A percentile compares a stretch with the other conserved stretches of the same genome.
Evolutionary conservation across 2,113 vertebrate genomes (phyloP).

Genomic region (Macquaria australasica): DNA sequence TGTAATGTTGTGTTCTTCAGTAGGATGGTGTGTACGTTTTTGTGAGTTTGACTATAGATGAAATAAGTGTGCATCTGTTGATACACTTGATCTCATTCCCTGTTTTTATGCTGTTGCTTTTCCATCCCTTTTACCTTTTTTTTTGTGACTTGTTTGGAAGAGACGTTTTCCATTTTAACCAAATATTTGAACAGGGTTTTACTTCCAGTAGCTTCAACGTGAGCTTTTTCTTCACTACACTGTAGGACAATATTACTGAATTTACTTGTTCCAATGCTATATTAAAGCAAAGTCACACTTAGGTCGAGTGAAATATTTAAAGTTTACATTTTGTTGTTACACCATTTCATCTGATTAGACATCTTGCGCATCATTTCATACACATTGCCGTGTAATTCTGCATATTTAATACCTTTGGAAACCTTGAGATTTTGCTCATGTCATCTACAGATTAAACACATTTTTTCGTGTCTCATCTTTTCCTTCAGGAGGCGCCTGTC

Average conservation of each 20-base stretch:
- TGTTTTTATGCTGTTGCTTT: no score
- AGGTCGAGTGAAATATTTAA: not conserved
- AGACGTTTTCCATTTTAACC: not conserved
- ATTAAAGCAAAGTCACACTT: not conserved
- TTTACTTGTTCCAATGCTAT: not conserved
- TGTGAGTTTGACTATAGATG: not conserved
- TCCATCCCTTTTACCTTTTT: not conserved
- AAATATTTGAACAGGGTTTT: not conserved
- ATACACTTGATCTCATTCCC: not conserved
- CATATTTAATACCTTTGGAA: not conserved
- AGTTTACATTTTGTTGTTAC: not conserved
- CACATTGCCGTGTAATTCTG: not conserved
- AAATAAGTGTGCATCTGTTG: not conserved
- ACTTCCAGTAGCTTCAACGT: not conserved
- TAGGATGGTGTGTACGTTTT: not conserved
- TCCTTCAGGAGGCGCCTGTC: constrained; percentile 89
- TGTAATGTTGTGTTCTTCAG: constrained; percentile 2
- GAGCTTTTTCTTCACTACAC: no score
- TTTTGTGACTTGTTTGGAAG: not conserved
- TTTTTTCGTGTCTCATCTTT: not conserved
- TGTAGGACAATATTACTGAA: not conserved
- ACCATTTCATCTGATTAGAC: not conserved
- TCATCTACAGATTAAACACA: not conserved
- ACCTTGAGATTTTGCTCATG: not conserved
- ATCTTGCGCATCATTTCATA: not conserved